Base-by-base conservation (phyloP, 2,888 invertebrate species). In the Malthinus seriepunctatus region DNA sequence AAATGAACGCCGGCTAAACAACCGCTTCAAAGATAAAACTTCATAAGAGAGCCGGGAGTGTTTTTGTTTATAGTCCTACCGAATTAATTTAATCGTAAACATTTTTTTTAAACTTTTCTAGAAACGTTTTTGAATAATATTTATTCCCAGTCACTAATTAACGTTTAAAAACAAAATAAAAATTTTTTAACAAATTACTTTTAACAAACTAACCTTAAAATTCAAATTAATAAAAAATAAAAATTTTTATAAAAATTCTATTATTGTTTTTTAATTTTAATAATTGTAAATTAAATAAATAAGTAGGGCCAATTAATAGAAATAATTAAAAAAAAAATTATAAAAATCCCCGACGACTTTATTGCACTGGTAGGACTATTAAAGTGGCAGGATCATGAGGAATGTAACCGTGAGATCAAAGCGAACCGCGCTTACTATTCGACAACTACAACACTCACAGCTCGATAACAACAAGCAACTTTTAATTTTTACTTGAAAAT, bases 331-430 rank as follows among this genome's bases (percentile, higher is more conserved):
- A n/a, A n/a, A 23, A 23, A 2, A 23, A 3, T 23, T 49, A 8
- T 9, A 37, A 37, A 33, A 8, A 35, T 23, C 5, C 2, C 23
- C 9, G 33, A 63, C 52, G 38, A 63, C 15, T 71, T 67, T 55
- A 63, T 67, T 60, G 65, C 49, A 56, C 34, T 55, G 67, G 64
- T 64, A 57, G 52, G 42, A 55, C 62, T 67, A 63, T 60, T 60
- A 72, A 71, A 69, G 69, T 69, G 69, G 69, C 71, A 69, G 70
- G 67, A 67, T 73, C 70, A 71, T 66, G 68, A 74, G 73, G 74
- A 75, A 75, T 75, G 74, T 73, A 71, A 70, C 71, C 71, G 69
- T 63, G 66, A 73, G 73, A 75, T 75, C 75, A 75, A 75, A 75
- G 73, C 48, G 51, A 51, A 62, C 67, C 71, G 74, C 69, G 52